Percentiles rank a stretch among this genome's conserved stretches.
Conservation (phyloP, 2,113 vertebrate genomes). For the Apeltes quadracus region DNA sequence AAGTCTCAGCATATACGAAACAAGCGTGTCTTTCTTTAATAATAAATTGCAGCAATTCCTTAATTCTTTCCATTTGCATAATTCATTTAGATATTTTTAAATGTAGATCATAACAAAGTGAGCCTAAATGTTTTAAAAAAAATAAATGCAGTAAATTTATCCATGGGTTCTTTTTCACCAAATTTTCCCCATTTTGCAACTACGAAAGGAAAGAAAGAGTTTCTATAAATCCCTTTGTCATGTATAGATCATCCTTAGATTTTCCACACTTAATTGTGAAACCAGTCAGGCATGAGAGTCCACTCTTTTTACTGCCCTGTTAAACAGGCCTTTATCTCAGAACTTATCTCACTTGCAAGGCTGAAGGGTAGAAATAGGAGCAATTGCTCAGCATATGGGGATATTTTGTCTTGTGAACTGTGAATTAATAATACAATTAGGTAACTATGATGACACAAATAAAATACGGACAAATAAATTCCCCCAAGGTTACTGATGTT, state of each 20-base stretch:
- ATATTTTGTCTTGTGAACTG: not conserved
- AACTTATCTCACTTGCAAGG: not conserved
- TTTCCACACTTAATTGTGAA: slow-evolving; percentile 32
- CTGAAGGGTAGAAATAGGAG: not conserved
- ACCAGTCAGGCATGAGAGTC: slow-evolving; percentile 40
- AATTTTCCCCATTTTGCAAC: not conserved
- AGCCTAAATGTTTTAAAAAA: not conserved
- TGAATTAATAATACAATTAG: not conserved
- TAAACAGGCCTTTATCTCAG: not conserved
- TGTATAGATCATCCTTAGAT: slow-evolving; percentile 25
- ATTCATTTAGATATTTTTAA: not conserved
- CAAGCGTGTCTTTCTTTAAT: not conserved
- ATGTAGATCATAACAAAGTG: not conserved
- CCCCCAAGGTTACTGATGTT: not conserved
- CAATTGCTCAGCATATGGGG: not conserved
- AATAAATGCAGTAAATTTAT: not conserved
- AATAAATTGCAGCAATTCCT: too few relatives aligned
- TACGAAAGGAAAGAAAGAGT: not conserved
- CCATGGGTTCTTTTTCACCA: not conserved
- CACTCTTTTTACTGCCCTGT: slow-evolving; percentile 5
- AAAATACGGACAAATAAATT: not conserved
- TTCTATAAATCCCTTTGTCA: not conserved
- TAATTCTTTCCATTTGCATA: not conserved
- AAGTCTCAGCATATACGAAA: not conserved
- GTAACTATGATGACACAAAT: not conserved